Percentiles rank a stretch among this genome's conserved stretches.
Evolutionary conservation across 2,888 invertebrate genomes (phyloP).

Genomic region (Cepaea hortensis): DNA sequence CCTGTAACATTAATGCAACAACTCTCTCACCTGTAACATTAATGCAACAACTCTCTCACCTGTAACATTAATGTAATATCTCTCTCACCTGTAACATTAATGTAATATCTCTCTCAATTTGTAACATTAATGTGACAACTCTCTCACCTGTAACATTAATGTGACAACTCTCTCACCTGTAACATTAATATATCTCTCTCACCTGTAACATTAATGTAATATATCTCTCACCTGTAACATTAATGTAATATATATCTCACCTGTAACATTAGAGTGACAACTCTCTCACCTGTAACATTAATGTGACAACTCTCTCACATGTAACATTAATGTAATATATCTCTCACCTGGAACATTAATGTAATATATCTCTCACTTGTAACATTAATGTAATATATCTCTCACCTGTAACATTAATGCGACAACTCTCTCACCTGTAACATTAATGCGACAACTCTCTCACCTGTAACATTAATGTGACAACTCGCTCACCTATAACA

Average conservation of each 20-base stretch:
- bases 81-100: not conserved
- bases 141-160: no score
- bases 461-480: not conserved
- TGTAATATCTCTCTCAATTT: not conserved
- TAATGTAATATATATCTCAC: not conserved
- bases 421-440: constrained; percentile 1
- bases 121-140: not conserved
- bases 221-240: no score
- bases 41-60: constrained; percentile 28
- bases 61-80: not conserved
- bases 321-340: not conserved
- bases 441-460: not conserved
- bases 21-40: constrained; percentile 33
- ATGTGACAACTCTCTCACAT: not conserved
- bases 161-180: no score
- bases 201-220: constrained; percentile 15
- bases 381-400: not conserved
- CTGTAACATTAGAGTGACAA: constrained; percentile 15
- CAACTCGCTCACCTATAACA: not conserved
- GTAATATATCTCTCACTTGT: not conserved
- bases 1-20: not conserved
- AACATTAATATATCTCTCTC: no score
- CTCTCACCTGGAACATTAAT: constrained; percentile 1
- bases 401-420: not conserved
- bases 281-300: no score